Base-by-base conservation (phyloP, 2,888 invertebrate genomes). In the Calameuta pallipes region DNA sequence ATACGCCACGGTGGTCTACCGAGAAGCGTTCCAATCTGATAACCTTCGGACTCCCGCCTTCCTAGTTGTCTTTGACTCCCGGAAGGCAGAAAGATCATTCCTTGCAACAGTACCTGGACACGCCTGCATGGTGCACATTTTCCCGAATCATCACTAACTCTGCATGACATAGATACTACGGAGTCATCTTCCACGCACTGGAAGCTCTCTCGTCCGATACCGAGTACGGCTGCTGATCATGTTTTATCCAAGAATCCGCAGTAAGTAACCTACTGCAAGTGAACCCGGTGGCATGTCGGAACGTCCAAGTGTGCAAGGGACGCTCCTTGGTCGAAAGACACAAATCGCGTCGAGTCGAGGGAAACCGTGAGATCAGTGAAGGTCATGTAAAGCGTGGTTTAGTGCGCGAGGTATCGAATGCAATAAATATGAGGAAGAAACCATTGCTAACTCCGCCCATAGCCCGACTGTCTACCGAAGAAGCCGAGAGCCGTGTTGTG, bases 401-500 rank as follows among this genome's bases (percentile, higher is more conserved):
- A 56, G 56, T 56, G 78, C 79, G 75, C 76, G 78, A 77, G 81
- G 81, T 78, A 83, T 84, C 83, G 83, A 82, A 82, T 80, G 86
- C 85, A 85, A 87, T 88, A 87, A 88, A 87, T 88, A 85, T 86
- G 81, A 82, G 82, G 83, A 85, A 85, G 84, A 83, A 83, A 81
- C 83, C 82, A 85, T 86, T 83, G 83, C 82, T 84, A 84, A 84
- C 86, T 87, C 89, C 88, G 87, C 88, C 87, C 85, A 87, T 86
- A 80, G 81, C 82, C 56, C 85, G 83, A 83, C 86, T 85, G 85
- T 89, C 88, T 89, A 87, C 89, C 87, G 86, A 89, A 86, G 89
- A 87, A 89, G 89, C 87, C 80, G 81, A 81, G 83, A 84, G 82
- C 78, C 83, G 80, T 79, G 82, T 81, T 80, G 86, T 89, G 89